Evolutionary conservation across 2,113 vertebrate genomes (phyloP).

Genomic region (Sebastes fasciatus): DNA sequence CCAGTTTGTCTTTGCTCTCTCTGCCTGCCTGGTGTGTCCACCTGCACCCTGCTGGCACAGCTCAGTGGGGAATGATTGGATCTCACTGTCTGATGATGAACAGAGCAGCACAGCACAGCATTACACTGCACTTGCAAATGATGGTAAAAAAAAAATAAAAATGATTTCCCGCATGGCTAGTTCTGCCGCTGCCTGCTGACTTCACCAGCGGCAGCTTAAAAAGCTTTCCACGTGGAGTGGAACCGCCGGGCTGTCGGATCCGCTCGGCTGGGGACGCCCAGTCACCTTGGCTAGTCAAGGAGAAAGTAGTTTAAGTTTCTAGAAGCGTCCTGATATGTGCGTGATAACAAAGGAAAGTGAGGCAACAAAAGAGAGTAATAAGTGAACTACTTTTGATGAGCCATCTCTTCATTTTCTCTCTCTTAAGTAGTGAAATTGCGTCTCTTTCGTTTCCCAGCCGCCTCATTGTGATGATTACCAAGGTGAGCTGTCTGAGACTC

Average conservation of each 20-base stretch:
- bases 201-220: slow-evolving; percentile 34
- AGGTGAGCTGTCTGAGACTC: slow-evolving; percentile 57
- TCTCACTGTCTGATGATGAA: slow-evolving; percentile 23
- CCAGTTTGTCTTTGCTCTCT: slow-evolving; percentile 1
- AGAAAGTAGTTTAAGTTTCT: slow-evolving; percentile 30
- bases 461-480: slow-evolving; percentile 50
- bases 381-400: slow-evolving; percentile 46
- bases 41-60: slow-evolving; percentile 36
- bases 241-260: slow-evolving; percentile 34
- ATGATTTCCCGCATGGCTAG: slow-evolving; percentile 36
- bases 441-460: slow-evolving; percentile 16
- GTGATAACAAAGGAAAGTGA: background rate
- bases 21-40: slow-evolving; percentile 12
- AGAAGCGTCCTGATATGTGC: slow-evolving; percentile 12
- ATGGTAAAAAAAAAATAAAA: slow-evolving; percentile 14
- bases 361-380: background rate
- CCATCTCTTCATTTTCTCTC: slow-evolving; percentile 26
- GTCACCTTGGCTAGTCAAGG: slow-evolving; percentile 64
- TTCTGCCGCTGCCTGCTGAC: slow-evolving; percentile 16
- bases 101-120: slow-evolving; percentile 6
- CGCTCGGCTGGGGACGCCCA: slow-evolving; percentile 43
- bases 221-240: slow-evolving; percentile 31
- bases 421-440: slow-evolving; percentile 35
- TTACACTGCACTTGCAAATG: slow-evolving; percentile 41
- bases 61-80: slow-evolving; percentile 43